Base-by-base conservation (phyloP, 37 sponge, comb jelly and placozoan genomes). In the Cliona cf. orientalis region DNA sequence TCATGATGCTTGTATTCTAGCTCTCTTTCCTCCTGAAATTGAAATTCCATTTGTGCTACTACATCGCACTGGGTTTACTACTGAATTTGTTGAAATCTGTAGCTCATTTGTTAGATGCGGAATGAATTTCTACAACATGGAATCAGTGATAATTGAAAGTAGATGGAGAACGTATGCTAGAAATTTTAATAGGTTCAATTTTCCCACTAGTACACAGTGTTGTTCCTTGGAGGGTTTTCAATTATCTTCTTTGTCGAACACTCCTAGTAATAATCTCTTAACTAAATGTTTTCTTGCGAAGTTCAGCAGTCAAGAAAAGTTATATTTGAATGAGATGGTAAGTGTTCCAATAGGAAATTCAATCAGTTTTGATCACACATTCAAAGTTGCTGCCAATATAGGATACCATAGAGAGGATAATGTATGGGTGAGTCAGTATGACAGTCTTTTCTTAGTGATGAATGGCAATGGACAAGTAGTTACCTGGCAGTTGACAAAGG, bases 361-460 rank as follows among this genome's bases (percentile, higher is more conserved):
- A 36, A 80, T 67, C 29, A 65, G 49, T 5, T 71, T 81, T 81
- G 82, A 81, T 36, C 82, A 81, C 58, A 81, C 82, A 1, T 81
- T 61, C 37, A 73, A 83, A 29, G 75, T 83, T 36, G 84, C 84
- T 55, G 53, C 75, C 2, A 83, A 83, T 57, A 74, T 83, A 34
- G 84, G 84, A n/a, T 83, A 63, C 42, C 7, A 39, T 12, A 40
- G 75, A 38, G 34, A 61, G 9, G 84, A 83, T 39, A 40, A 31
- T 3, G 74, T 74, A 63, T 83, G 84, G 84, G 44, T 73, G 1
- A 38, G 29, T n/a, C 75, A 83, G 29, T 83, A 83, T 58, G 38
- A 74, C 28, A 17, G 59, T 21, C 39, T 83, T 25, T 83, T 83
- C 21, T 35, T 83, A 19, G 72, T 83, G 23, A 28, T 83, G 46